These are phyloP conservation scores for Psephotus haematonotus DNA, from an alignment of 2,113 vertebrate genomes.

Conservation along the genomic window DNA sequence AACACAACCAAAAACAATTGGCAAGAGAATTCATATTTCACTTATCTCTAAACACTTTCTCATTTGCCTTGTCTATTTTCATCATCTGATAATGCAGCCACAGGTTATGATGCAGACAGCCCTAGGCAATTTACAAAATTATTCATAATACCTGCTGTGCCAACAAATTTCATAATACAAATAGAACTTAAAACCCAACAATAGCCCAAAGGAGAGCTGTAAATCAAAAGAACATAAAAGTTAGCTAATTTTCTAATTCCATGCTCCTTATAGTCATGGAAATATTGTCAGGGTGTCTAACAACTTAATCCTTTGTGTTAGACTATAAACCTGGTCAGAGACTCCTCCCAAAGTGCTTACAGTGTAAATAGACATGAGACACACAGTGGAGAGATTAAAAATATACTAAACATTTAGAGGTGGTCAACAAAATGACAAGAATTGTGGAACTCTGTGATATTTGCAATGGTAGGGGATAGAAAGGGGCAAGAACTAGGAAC, in stretches of 20 bases:
- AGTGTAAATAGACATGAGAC: not conserved
- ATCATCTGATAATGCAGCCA: constrained; percentile 6
- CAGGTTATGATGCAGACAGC: constrained; percentile 1
- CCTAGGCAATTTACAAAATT: constrained; percentile 7
- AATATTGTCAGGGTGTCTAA: not conserved
- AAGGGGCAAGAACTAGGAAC: not conserved
- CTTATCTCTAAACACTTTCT: constrained; percentile 27
- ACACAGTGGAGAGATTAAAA: not conserved
- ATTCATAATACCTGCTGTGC: not conserved
- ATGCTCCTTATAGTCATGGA: not conserved
- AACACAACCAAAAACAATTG: constrained; percentile 14
- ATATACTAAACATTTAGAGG: not conserved
- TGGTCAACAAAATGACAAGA: not conserved
- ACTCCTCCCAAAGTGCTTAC: not conserved
- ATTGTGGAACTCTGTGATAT: not conserved
- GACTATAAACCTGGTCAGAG: not conserved
- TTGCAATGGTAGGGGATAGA: not conserved
- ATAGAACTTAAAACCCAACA: not conserved
- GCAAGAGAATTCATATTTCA: constrained; percentile 45
- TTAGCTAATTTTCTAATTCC: not conserved
- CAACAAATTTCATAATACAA: not conserved
- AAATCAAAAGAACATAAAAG: not conserved
- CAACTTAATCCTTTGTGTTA: not conserved
- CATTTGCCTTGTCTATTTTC: constrained; percentile 32
- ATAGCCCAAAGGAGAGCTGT: not conserved